Conservation (phyloP, 2,113 vertebrate species). For the Gavialis gangeticus region DNA sequence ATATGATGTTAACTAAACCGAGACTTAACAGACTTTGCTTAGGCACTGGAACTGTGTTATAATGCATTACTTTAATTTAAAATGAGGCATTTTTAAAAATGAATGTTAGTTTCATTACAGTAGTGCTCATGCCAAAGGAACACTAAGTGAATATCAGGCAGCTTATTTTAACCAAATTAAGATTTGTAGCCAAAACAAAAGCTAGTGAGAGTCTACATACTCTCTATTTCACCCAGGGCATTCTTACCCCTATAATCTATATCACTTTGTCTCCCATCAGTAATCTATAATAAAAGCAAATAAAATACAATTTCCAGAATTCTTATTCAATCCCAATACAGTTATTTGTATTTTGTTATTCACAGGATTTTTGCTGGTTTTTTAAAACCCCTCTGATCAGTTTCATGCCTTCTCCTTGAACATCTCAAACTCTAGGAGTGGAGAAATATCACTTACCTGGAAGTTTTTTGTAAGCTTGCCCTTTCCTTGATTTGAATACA, state of each 20-base stretch:
- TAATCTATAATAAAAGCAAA: neutral
- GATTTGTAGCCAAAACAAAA: neutral
- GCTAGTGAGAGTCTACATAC: neutral
- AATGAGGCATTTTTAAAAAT: neutral
- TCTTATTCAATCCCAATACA: neutral
- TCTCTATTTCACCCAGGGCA: neutral
- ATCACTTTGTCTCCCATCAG: neutral
- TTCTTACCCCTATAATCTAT: neutral
- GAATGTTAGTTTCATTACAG: neutral
- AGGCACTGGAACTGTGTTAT: neutral
- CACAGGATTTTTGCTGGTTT: neutral
- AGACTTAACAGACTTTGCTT: neutral
- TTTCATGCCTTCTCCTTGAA: conserved; percentile 14
- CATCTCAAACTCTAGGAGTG: conserved; percentile 22
- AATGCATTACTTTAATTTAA: neutral
- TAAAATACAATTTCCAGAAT: neutral
- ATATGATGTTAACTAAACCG: neutral
- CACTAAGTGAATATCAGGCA: neutral
- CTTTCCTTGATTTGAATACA: conserved; percentile 30
- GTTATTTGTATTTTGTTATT: neutral
- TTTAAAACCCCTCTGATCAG: neutral
- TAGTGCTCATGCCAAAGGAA: neutral
- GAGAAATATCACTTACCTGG: conserved; percentile 65
- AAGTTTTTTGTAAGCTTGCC: conserved; percentile 24
- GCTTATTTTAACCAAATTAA: neutral